A percentile compares a stretch with the other conserved stretches of the same genome.
Conservation (phyloP, 2,888 invertebrate genomes). For the Muschampia plurimacula region DNA sequence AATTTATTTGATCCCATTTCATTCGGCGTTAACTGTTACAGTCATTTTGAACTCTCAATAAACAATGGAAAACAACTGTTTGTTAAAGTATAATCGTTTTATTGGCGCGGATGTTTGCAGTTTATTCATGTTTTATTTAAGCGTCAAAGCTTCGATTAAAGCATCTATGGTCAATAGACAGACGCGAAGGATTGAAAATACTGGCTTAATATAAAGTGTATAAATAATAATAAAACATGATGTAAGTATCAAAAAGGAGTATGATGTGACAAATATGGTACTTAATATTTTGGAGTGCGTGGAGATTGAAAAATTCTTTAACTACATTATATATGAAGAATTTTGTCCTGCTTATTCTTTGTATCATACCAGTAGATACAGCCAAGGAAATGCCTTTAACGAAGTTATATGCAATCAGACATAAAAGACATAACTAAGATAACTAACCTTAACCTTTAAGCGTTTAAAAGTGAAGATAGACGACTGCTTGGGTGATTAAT, state of each 20-base stretch:
- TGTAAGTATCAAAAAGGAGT: too few relatives aligned
- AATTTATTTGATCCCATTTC: slow-evolving; percentile 7
- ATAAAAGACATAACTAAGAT: not conserved
- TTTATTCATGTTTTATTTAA: slow-evolving; percentile 7
- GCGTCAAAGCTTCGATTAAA: not conserved
- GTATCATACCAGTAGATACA: too few relatives aligned
- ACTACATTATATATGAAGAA: too few relatives aligned
- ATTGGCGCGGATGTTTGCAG: slow-evolving; percentile 5
- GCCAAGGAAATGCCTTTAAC: too few relatives aligned
- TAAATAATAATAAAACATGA: too few relatives aligned
- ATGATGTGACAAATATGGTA: too few relatives aligned
- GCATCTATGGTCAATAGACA: not conserved
- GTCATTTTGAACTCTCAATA: slow-evolving; percentile 19
- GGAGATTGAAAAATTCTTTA: too few relatives aligned
- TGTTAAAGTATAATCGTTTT: slow-evolving; percentile 20
- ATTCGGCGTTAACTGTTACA: slow-evolving; percentile 16
- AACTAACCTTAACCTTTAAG: slow-evolving; percentile 5
- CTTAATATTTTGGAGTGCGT: too few relatives aligned
- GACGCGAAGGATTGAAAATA: not conserved
- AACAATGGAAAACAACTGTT: slow-evolving; percentile 20
- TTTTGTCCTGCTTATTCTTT: too few relatives aligned
- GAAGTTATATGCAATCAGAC: too few relatives aligned
- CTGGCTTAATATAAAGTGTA: not conserved
- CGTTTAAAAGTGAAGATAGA: not conserved
- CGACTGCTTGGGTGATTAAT: not conserved